Base-by-base conservation (phyloP, 1,140 invertebrate species). In the Mamestra configurata region DNA sequence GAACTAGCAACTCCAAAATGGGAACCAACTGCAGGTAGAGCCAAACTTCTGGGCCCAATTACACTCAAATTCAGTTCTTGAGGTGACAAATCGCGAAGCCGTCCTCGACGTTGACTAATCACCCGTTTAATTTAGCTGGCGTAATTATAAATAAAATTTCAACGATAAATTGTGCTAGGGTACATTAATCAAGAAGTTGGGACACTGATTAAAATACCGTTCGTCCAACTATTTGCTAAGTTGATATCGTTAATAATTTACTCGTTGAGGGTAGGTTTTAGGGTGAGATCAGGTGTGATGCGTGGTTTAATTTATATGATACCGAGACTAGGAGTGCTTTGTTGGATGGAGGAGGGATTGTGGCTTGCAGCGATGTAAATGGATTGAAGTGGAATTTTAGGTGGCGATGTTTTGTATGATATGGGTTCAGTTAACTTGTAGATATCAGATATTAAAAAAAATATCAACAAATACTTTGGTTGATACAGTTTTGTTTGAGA, bases 181-280 rank as follows among this genome's bases (percentile, higher is more conserved):
- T 80, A 89, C 93, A 95, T 95, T 95, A 95, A 95, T 95, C 95
- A 95, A 94, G 93, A 95, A 95, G 93, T 95, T 95, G 91, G 90
- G 95, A 95, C 95, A 94, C 94, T 95, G 94, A 95, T 95, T 95
- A 95, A 95, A 95, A 95, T 92, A 90, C 93, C 90, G 93, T 95
- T 95, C 90, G 86, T 83, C 89, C 79, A 95, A 95, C 93, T 95
- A 95, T 95, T 95, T 87, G 89, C 85, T 82, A 85, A 90, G 88
- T 94, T 90, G 89, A 93, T 93, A 93, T 89, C 91, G 92, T 93
- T 91, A 88, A 92, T 94, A 93, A 93, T 93, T 93, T 90, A 94
- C 87, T 90, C 86, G 89, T 86, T 73, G 88, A 82, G 84, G 80
- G 79, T 80, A 70, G 71, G 79, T 83, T 86, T 43, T 81, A 86